Percentiles rank a stretch among this genome's conserved stretches.
Evolutionary conservation across 2,113 vertebrate species (phyloP).

Genomic region (Campylomormyrus tamandua): DNA sequence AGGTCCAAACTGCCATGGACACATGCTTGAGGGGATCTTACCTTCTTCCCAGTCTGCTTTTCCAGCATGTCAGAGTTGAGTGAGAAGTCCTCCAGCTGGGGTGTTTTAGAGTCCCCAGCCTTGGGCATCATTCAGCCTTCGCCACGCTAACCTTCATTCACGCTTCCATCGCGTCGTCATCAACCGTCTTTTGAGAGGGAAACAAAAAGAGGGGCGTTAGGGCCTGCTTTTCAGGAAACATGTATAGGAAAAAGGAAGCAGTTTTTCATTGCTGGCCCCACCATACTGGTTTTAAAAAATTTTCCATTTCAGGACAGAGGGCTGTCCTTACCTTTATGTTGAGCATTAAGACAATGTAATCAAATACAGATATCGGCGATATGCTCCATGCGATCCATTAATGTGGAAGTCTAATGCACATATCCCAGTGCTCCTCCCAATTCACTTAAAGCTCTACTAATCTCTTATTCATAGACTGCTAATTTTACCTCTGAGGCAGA

Average conservation of each 20-base stretch:
- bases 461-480: slow-evolving; percentile 6
- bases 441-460: background rate
- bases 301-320: background rate
- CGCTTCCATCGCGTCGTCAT: slow-evolving; percentile 91
- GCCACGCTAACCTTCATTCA: slow-evolving; percentile 94
- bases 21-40: slow-evolving; percentile 33
- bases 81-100: slow-evolving; percentile 92
- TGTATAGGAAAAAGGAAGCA: background rate
- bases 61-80: slow-evolving; percentile 99
- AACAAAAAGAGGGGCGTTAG: slow-evolving; percentile 37
- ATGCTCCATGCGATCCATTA: background rate
- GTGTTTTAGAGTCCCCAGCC: slow-evolving; percentile 97
- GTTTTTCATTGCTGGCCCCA: background rate
- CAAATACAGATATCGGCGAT: background rate
- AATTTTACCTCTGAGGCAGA: slow-evolving; percentile 1
- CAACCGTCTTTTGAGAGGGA: slow-evolving; percentile 72
- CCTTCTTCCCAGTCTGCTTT: slow-evolving; percentile 99
- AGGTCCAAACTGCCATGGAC: background rate
- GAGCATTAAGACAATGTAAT: background rate
- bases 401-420: background rate
- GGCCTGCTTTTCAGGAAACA: slow-evolving; percentile 43
- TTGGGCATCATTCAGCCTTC: slow-evolving; percentile 99
- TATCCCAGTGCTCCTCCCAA: background rate
- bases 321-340: background rate
- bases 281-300: background rate